phyloP scores from a whole-genome alignment of 2,113 vertebrate genomes.

The Cricetomys ansorgei region DNA sequence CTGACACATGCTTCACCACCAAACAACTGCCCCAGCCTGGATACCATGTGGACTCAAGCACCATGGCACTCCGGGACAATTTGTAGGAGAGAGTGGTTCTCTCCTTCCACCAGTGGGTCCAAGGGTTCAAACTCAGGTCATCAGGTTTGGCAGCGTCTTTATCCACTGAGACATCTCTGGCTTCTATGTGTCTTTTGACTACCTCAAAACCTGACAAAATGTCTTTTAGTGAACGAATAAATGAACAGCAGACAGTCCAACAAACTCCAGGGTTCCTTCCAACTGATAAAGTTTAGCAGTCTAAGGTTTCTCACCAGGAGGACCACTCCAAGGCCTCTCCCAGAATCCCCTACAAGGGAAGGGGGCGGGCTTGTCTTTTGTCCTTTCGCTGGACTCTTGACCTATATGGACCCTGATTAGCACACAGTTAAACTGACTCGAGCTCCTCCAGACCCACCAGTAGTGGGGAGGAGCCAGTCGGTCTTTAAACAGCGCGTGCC shows the following conservation, averaged over 20 bases:
- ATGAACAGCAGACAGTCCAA: neutral
- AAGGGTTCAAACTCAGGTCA: neutral
- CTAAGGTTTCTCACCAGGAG: neutral
- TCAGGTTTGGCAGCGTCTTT: neutral
- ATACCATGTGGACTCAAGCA: neutral
- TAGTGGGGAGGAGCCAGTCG: neutral
- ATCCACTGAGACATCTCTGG: neutral
- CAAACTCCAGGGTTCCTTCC: neutral
- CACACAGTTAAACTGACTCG: accelerated
- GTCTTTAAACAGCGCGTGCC: neutral
- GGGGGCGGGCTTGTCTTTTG: accelerated
- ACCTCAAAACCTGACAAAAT: conserved; percentile 6
- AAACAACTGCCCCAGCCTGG: neutral
- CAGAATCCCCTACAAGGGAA: neutral
- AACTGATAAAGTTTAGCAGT: neutral
- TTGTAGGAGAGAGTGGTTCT: neutral
- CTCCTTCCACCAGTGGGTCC: neutral
- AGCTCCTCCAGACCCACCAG: neutral
- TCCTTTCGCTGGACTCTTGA: accelerated
- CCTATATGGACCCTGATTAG: accelerated
- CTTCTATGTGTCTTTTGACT: neutral
- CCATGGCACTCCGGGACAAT: neutral
- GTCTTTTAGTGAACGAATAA: conserved; percentile 34
- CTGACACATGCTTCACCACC: neutral
- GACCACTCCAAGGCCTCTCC: neutral